These are phyloP conservation scores for Aeoliscus strigatus DNA, from an alignment of 2,797 vertebrate genomes.

Conservation along the genomic window DNA sequence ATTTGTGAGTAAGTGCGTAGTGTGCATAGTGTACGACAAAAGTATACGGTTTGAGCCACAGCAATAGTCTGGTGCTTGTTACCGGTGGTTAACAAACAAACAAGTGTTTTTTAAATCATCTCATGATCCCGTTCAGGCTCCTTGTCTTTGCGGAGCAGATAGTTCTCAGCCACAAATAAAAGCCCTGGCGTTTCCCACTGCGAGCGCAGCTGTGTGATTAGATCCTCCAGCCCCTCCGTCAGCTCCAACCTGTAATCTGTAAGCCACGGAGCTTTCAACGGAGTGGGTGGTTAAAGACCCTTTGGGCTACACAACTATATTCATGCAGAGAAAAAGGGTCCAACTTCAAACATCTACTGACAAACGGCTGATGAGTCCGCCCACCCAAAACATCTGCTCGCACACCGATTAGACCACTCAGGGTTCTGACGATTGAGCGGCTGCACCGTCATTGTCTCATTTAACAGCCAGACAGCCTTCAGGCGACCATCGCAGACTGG, in stretches of 20 bases:
- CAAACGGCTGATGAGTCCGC: slow-evolving; percentile 30
- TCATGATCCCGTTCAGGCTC: neutral
- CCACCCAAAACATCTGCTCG: slow-evolving; percentile 51
- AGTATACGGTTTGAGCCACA: too few relatives aligned
- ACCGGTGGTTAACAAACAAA: too few relatives aligned
- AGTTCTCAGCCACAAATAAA: slow-evolving; percentile 19
- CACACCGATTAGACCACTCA: slow-evolving; percentile 26
- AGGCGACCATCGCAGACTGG: slow-evolving; percentile 21
- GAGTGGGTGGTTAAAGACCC: slow-evolving; percentile 38
- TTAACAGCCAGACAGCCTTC: slow-evolving; percentile 31
- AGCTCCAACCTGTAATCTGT: slow-evolving; percentile 52
- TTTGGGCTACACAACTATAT: slow-evolving; percentile 19
- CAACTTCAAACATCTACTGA: slow-evolving; percentile 45
- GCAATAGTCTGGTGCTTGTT: too few relatives aligned
- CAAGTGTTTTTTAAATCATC: too few relatives aligned
- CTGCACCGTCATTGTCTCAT: slow-evolving; percentile 11
- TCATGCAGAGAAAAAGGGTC: slow-evolving; percentile 18
- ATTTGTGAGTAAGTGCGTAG: too few relatives aligned
- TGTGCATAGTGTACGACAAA: too few relatives aligned
- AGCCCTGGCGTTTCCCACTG: slow-evolving; percentile 11
- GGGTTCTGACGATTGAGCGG: slow-evolving; percentile 13
- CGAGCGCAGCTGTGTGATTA: slow-evolving; percentile 37
- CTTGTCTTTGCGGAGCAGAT: slow-evolving; percentile 2
- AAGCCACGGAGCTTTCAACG: slow-evolving; percentile 26
- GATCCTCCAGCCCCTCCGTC: slow-evolving; percentile 26